phyloP scores from a whole-genome alignment of 1,140 invertebrate genomes.

The Matsumurasca onukii region DNA sequence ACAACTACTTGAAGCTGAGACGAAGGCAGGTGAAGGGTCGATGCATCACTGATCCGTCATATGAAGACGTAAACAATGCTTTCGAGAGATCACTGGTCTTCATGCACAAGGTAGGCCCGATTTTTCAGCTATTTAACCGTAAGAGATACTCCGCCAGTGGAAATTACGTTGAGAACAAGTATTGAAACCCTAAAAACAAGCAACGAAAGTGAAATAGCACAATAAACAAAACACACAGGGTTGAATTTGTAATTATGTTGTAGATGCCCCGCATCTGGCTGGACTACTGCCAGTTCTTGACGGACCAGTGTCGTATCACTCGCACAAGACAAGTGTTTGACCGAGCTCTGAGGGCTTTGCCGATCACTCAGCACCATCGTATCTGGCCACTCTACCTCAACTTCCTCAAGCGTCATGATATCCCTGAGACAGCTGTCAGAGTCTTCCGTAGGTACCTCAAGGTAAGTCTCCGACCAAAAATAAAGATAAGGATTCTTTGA shows the following conservation, averaged over 20 bases:
- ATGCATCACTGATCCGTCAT: constrained; percentile 81
- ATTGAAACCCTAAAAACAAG: no score
- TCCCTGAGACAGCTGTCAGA: constrained; percentile 94
- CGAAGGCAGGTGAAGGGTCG: constrained; percentile 78
- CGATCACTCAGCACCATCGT: constrained; percentile 96
- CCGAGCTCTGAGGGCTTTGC: constrained; percentile 87
- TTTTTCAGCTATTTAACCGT: no score
- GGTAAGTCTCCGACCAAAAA: no score
- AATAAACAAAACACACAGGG: no score
- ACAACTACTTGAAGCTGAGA: constrained; percentile 88
- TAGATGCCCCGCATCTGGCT: constrained; percentile 98
- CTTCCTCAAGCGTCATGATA: constrained; percentile 86
- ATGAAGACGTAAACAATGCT: constrained; percentile 93
- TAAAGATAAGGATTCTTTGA: no score
- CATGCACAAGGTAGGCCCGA: constrained; percentile 95
- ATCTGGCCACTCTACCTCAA: constrained; percentile 97
- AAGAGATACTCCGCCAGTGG: no score
- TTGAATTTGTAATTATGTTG: constrained; percentile 13
- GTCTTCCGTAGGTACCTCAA: constrained; percentile 96
- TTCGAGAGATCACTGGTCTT: constrained; percentile 96
- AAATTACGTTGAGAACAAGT: no score
- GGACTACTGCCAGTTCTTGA: constrained; percentile 93
- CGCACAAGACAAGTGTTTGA: constrained; percentile 91
- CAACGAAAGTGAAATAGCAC: no score
- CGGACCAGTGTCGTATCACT: constrained; percentile 87